Conservation (phyloP, 2,797 vertebrate genomes). For the Haliaeetus albicilla region DNA sequence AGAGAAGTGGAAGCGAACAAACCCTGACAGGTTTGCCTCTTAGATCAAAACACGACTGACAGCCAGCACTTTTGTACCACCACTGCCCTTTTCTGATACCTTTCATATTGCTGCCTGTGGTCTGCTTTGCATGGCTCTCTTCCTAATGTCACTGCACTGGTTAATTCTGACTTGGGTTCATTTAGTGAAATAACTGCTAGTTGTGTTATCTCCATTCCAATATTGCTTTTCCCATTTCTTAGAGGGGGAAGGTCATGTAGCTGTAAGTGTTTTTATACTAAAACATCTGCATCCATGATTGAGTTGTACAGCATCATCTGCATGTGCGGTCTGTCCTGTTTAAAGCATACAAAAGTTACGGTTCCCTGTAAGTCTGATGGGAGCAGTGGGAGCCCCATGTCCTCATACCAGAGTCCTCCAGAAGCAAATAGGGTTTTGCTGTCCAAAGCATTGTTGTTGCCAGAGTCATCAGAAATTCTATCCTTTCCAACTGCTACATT, state of each 20-base stretch:
- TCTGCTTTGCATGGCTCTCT: neutral
- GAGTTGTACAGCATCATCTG: neutral
- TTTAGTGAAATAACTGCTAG: neutral
- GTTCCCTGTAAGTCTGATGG: neutral
- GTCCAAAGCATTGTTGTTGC: neutral
- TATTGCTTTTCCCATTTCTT: neutral
- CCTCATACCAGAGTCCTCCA: neutral
- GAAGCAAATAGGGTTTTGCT: neutral
- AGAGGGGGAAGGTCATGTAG: neutral
- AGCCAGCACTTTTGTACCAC: neutral
- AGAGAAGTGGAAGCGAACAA: slow-evolving; percentile 19
- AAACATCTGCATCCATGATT: neutral
- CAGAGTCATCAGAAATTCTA: slow-evolving; percentile 35
- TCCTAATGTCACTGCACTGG: neutral
- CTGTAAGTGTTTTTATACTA: neutral
- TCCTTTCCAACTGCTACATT: neutral
- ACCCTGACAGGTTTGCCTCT: slow-evolving; percentile 12
- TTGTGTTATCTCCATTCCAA: neutral
- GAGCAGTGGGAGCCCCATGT: neutral
- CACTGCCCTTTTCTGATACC: neutral
- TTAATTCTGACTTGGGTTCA: neutral
- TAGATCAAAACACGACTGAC: slow-evolving; percentile 5
- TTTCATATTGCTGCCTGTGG: neutral
- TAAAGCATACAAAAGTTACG: neutral
- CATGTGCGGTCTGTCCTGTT: neutral